Base-by-base conservation (phyloP, 1,140 invertebrate species). In the Cotesia typhae region DNA sequence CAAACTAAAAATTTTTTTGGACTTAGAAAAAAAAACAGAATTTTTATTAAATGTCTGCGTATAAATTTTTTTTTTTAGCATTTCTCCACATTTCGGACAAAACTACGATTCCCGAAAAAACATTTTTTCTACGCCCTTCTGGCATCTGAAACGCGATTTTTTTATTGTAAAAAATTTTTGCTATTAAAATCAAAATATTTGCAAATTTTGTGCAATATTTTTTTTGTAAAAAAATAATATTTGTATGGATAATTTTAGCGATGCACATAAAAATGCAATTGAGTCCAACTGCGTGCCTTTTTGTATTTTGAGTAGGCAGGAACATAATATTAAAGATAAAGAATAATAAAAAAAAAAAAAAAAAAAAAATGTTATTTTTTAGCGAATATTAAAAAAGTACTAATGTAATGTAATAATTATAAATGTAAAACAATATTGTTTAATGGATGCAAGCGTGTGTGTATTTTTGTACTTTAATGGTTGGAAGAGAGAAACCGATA, bases 251-350 rank as follows among this genome's bases (percentile, higher is more conserved):
- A 28, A 28, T 55, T 14, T 14, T 55, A 55, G 52, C 52, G n/a
- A 55, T 55, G 52, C 52, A 55, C 52, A 14, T 12, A 7, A 7
- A 55, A 67, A 67, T 72, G 63, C 64, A 72, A 72, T 67, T n/a
- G 52, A 67, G 37, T 60, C 53, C 53, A 64, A 72, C 38, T 60
- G 63, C 59, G 70, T 72, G 70, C 70, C 70, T 72, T 72, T 67
- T 72, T 71, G n/a, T 66, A 51, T 4, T 9, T 57, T 41, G 41
- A 57, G 9, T 36, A 51, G 41, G 37, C 53, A n/a, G 12, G 36
- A 38, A 14, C 14, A 53, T 63, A 4, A 63, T 37, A 37, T 12
- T 38, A 66, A 47, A 57, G 17, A 71, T 35, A 38, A 64, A 14
- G 14, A 14, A 14, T 14, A 14, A 14, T 14, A 14, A 14, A 14